Percentiles rank a stretch among this genome's conserved stretches.
phyloP scores from a whole-genome alignment of 2,797 vertebrate species.

The Lophura swinhoii region DNA sequence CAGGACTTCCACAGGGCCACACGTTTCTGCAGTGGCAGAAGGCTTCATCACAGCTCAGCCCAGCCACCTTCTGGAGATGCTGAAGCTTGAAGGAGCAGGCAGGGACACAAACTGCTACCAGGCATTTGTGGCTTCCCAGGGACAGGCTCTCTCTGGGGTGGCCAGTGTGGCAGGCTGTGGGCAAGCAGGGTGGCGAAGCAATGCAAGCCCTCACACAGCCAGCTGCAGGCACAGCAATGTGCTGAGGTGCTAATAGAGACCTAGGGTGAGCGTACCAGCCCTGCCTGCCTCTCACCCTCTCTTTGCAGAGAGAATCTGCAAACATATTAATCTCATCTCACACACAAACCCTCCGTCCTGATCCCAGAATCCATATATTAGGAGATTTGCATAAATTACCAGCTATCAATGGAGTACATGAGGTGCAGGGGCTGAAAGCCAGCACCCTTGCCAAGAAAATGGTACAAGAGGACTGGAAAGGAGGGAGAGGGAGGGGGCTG shows the following conservation, averaged over 20 bases:
- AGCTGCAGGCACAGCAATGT: rapidly evolving
- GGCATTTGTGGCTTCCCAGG: background rate
- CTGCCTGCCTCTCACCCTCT: slow-evolving; percentile 51
- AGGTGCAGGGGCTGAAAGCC: slow-evolving; percentile 56
- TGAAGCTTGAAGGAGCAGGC: background rate
- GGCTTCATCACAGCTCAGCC: background rate
- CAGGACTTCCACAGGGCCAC: background rate
- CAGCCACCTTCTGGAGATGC: slow-evolving; percentile 27
- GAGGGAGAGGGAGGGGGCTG: slow-evolving; percentile 19
- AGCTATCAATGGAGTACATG: slow-evolving; percentile 74
- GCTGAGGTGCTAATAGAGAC: slow-evolving; percentile 60
- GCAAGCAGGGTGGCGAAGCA: background rate
- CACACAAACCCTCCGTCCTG: slow-evolving; percentile 62
- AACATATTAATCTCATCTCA: slow-evolving; percentile 76
- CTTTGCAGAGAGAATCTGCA: slow-evolving; percentile 68
- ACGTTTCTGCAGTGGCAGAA: rapidly evolving
- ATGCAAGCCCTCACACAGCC: rapidly evolving
- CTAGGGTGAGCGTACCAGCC: background rate
- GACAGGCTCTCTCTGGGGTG: background rate
- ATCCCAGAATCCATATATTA: slow-evolving; percentile 76
- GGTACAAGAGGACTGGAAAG: slow-evolving; percentile 58
- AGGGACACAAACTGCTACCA: background rate
- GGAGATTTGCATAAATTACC: slow-evolving; percentile 76
- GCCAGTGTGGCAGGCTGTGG: background rate
- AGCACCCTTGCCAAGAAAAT: slow-evolving; percentile 69